Evolutionary conservation across 2,888 invertebrate genomes (phyloP).

Genomic region (Mimachlamys varia): DNA sequence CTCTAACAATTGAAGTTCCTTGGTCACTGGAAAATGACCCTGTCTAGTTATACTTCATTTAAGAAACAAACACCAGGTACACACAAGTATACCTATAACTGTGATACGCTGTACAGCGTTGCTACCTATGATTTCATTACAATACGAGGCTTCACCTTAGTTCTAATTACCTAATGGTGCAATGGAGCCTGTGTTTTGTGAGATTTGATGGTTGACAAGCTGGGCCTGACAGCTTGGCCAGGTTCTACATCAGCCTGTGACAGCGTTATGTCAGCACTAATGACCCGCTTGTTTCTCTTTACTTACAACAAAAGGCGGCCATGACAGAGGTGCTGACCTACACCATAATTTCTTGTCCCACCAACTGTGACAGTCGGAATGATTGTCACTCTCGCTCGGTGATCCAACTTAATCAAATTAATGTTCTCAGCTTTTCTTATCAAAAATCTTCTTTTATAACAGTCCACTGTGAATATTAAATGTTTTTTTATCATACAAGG

Average conservation of each 20-base stretch:
- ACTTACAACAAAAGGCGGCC: conserved; percentile 17
- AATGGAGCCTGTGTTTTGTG: background rate
- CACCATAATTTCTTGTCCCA: background rate
- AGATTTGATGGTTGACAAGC: background rate
- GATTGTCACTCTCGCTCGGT: background rate
- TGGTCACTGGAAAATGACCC: too few species aligned
- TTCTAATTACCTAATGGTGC: background rate
- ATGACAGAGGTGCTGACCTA: background rate
- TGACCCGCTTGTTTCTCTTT: conserved; percentile 10
- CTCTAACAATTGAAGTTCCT: too few species aligned
- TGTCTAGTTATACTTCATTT: too few species aligned
- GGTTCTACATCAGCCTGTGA: background rate
- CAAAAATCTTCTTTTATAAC: background rate
- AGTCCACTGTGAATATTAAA: background rate
- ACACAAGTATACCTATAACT: background rate
- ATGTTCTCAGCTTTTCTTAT: background rate
- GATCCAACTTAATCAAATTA: background rate
- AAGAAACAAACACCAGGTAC: too few species aligned
- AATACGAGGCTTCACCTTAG: background rate
- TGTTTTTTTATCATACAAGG: background rate
- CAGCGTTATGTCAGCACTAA: background rate
- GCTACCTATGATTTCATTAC: background rate
- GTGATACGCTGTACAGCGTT: background rate
- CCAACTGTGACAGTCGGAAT: conserved; percentile 10
- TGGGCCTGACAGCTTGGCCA: conserved; percentile 4